A percentile compares a stretch with the other conserved stretches of the same genome.
These are phyloP conservation scores for Eupithecia insigniata DNA, from an alignment of 2,888 invertebrate species.

Conservation along the genomic window DNA sequence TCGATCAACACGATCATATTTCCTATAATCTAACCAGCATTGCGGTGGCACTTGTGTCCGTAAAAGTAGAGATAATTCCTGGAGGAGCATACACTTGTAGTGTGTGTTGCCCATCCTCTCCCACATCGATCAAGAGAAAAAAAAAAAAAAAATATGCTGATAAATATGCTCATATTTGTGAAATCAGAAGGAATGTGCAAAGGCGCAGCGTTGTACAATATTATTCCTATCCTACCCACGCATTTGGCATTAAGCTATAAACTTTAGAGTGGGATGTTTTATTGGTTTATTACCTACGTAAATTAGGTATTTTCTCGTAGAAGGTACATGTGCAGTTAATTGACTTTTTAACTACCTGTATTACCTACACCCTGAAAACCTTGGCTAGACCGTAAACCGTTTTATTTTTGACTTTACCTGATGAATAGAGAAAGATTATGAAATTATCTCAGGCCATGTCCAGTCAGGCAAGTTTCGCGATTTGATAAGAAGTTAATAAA, in stretches of 20 bases:
- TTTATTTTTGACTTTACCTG: neutral
- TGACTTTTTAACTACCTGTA: neutral
- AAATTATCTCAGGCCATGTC: neutral
- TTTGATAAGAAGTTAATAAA: no score
- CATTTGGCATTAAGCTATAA: neutral
- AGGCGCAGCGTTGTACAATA: neutral
- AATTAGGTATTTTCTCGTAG: constrained; percentile 6
- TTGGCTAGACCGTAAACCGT: neutral
- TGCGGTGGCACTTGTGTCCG: neutral
- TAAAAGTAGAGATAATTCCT: neutral
- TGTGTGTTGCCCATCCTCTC: neutral
- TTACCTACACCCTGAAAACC: neutral
- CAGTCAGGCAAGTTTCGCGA: neutral
- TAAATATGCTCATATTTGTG: neutral
- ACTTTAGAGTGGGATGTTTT: neutral
- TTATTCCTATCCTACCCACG: neutral
- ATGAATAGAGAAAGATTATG: no score
- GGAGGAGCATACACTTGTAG: neutral
- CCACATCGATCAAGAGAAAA: neutral
- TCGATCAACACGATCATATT: no score
- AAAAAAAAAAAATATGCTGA: neutral
- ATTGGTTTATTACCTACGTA: neutral
- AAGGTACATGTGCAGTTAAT: neutral
- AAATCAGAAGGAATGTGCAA: constrained; percentile 3
- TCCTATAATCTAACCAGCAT: neutral